Conservation (phyloP, 2,797 vertebrate genomes). For the Paratrypauchen microcephalus region DNA sequence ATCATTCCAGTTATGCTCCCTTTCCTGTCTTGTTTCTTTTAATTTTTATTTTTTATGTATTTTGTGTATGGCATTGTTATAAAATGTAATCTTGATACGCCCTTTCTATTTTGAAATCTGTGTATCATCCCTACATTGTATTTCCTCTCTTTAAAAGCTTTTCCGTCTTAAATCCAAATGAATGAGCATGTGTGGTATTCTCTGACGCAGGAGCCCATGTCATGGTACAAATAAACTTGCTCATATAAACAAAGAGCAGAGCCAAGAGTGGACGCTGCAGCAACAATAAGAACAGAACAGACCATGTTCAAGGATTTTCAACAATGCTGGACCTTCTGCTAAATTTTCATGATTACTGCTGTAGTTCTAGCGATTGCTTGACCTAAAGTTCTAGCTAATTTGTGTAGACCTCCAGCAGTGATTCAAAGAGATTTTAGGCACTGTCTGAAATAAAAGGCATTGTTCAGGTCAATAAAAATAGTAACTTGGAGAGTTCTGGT, state of each 20-base stretch:
- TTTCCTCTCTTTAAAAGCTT: background rate
- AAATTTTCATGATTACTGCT: background rate
- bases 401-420: background rate
- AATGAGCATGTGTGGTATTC: slow-evolving; percentile 6
- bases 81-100: too few species aligned
- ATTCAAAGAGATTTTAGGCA: background rate
- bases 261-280: slow-evolving; percentile 15
- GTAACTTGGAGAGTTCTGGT: background rate
- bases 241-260: slow-evolving; percentile 23
- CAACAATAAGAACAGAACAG: slow-evolving; percentile 11
- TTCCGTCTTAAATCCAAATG: background rate
- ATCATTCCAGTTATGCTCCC: too few species aligned
- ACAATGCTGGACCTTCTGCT: background rate
- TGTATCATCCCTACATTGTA: background rate
- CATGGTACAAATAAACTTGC: slow-evolving; percentile 29
- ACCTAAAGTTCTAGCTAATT: background rate
- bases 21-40: too few species aligned
- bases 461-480: background rate
- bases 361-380: background rate
- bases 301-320: background rate
- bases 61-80: too few species aligned
- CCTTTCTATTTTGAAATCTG: too few species aligned
- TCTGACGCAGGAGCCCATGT: slow-evolving; percentile 24
- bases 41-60: too few species aligned
- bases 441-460: background rate